A percentile compares a stretch with the other conserved stretches of the same genome.
Conservation (phyloP, 2,113 vertebrate genomes). For the Sapayoa aenigma region DNA sequence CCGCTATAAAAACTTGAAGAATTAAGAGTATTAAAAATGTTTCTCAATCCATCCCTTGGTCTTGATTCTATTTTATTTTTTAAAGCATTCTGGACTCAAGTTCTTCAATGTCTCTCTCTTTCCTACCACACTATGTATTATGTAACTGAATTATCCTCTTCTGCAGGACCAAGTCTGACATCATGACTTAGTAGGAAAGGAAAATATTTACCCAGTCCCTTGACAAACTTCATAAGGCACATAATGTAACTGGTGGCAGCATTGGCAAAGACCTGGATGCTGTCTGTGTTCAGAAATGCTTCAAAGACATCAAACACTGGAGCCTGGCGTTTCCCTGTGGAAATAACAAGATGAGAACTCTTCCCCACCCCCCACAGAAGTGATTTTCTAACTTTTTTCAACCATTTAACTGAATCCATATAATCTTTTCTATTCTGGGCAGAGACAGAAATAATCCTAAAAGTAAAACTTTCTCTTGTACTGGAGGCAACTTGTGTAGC, state of each 20-base stretch:
- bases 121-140: not conserved
- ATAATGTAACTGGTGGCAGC: conserved; percentile 98
- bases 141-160: not conserved
- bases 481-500: fast-evolving
- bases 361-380: not conserved
- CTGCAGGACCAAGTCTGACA: not conserved
- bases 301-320: conserved; percentile 98
- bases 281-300: conserved; percentile 96
- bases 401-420: not conserved
- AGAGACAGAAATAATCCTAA: not conserved
- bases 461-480: not conserved
- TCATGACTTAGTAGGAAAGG: not conserved
- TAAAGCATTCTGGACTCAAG: not conserved
- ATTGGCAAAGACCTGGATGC: conserved; percentile 98
- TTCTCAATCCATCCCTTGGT: not conserved
- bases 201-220: conserved; percentile 86
- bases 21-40: not conserved
- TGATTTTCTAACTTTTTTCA: not conserved
- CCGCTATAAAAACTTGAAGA: not conserved
- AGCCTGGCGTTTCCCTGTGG: conserved; percentile 88
- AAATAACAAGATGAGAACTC: not conserved
- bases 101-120: not conserved
- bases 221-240: conserved; percentile 99
- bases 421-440: not conserved
- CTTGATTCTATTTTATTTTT: not conserved